Conservation (phyloP, 2,797 vertebrate genomes). For the Fringilla coelebs region DNA sequence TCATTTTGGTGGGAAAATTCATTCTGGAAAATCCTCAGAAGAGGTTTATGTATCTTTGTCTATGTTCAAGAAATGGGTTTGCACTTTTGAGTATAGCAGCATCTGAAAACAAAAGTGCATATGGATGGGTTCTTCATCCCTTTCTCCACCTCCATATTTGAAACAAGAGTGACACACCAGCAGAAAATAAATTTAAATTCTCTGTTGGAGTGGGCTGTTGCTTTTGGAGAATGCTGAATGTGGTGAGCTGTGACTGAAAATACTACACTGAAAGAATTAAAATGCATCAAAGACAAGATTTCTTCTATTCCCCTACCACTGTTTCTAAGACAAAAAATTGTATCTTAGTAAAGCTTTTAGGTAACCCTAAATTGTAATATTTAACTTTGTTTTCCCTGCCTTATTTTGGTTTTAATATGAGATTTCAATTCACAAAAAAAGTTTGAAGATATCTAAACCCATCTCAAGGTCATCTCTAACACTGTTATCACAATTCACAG, state of each 20-base stretch:
- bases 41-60: neutral
- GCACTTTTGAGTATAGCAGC: neutral
- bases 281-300: neutral
- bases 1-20: neutral
- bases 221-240: neutral
- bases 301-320: neutral
- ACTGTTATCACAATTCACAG: neutral
- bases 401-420: neutral
- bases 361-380: neutral
- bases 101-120: neutral
- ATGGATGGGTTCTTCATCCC: neutral
- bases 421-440: neutral
- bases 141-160: neutral
- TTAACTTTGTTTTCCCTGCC: neutral
- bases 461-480: slow-evolving; percentile 5
- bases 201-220: neutral
- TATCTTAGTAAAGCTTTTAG: neutral
- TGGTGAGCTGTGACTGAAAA: neutral
- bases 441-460: neutral
- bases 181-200: neutral
- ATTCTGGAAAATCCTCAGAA: neutral
- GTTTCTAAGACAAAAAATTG: neutral
- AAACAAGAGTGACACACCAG: neutral
- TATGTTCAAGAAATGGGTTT: neutral
- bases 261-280: neutral